Evolutionary conservation across 2,113 vertebrate genomes (phyloP), one percentile per base, ranked within the genome.

Genomic region (Tachysurus vachellii): DNA sequence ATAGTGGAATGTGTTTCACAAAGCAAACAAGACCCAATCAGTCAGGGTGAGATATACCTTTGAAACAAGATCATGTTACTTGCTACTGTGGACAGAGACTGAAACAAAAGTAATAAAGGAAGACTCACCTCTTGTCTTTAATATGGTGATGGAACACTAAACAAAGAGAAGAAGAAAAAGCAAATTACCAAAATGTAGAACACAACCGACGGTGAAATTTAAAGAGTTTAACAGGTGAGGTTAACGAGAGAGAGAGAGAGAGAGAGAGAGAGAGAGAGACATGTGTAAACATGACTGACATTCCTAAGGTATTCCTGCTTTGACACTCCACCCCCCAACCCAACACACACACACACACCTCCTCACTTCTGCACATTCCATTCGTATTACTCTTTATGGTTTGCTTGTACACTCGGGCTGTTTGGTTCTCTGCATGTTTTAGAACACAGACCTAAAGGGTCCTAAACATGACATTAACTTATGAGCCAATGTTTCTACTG

Each of bases 101-200:
- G 31, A 66, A 64, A 80, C 36, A 81, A 82, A 70, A 53, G 47
- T 11, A 57, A 53, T 62, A 61, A 23, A 86, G 62, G 26, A 53
- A 5, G 26, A 85, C 86, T 91, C 80, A 91, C 90, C 89, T 42
- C 89, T 42, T 47, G n/a, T 23, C 71, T 82, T 83, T 91, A 91
- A 87, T 91, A 91, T 11, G 91, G 88, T 31, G 91, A 91, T 82
- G 88, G 28, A 82, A 89, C 5, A 1, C 89, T 91, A 71, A 53
- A 86, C 28, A 62, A 83, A 31, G 57, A n/a, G 62, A 28, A 42
- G 6, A 44, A 70, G 17, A 42, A 44, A 56, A 56, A 54, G 53
- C 19, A 50, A 42, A 44, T 80, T 28, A 61, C 19, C 19, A 73
- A 7, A 21, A 14, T 57, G 16, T 57, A 57, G 47, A 54, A 77